These are phyloP conservation scores for Leucosticte australis DNA, from an alignment of 2,113 vertebrate species.

Conservation along the genomic window DNA sequence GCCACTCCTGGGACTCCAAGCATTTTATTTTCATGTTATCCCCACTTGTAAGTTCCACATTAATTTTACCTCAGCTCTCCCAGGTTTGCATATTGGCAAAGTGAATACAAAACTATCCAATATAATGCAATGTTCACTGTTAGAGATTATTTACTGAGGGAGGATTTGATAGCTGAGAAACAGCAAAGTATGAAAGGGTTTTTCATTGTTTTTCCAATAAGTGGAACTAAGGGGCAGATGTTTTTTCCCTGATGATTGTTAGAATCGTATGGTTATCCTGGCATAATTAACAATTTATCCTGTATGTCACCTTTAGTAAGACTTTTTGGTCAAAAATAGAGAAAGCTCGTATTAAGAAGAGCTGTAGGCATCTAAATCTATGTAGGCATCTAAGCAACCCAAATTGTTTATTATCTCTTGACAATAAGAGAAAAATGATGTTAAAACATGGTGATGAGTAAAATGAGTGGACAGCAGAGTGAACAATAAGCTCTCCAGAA, in stretches of 20 bases:
- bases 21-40: not conserved
- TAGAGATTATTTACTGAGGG: constrained; percentile 21
- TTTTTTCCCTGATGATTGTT: not conserved
- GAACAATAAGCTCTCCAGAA: not conserved
- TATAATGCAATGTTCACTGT: constrained; percentile 19
- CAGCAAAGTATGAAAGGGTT: not conserved
- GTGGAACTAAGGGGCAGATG: constrained; percentile 19
- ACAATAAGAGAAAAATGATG: not conserved
- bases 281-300: not conserved
- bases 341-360: not conserved
- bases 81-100: constrained; percentile 54
- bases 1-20: not conserved
- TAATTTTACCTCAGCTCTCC: constrained; percentile 55
- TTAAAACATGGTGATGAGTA: not conserved
- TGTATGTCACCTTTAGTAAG: not conserved
- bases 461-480: not conserved
- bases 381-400: not conserved
- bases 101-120: constrained; percentile 40
- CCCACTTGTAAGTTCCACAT: constrained; percentile 16
- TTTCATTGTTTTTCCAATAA: not conserved
- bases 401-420: not conserved
- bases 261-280: not conserved
- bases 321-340: not conserved
- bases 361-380: not conserved
- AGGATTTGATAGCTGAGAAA: constrained; percentile 16